A percentile compares a stretch with the other conserved stretches of the same genome.
Evolutionary conservation across 2,888 invertebrate species (phyloP).

Genomic region (Imbricaverruca yamaguchii): DNA sequence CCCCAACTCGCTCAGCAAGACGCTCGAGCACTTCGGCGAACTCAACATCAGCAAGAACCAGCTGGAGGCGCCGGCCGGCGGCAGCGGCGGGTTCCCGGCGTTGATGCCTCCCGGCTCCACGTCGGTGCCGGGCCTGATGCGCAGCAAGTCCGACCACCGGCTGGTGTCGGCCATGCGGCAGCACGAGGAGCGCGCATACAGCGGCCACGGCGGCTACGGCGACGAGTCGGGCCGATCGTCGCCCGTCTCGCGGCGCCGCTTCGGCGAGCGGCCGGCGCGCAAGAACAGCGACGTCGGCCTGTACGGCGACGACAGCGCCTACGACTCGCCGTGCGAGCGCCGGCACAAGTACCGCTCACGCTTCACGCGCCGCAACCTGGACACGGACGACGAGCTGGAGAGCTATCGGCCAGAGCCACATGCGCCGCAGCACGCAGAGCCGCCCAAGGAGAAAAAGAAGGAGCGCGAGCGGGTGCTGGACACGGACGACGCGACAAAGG

Average conservation of each 20-base stretch:
- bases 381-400: conserved; percentile 37
- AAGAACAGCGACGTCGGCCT: conserved; percentile 15
- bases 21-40: conserved; percentile 83
- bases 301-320: conserved; percentile 27
- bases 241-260: conserved; percentile 64
- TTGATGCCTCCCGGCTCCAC: conserved; percentile 21
- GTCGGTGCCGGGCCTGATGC: conserved; percentile 51
- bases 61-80: not conserved
- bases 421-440: conserved; percentile 59
- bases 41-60: conserved; percentile 59
- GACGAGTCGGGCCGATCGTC: conserved; percentile 52
- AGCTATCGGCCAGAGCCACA: conserved; percentile 56
- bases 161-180: conserved; percentile 80
- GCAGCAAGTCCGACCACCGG: conserved; percentile 88
- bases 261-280: conserved; percentile 52
- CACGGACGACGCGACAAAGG: conserved; percentile 73
- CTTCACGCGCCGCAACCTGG: conserved; percentile 48
- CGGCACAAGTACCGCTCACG: conserved; percentile 51
- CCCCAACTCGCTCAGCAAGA: conserved; percentile 72
- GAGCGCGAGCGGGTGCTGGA: conserved; percentile 66
- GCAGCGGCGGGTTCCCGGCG: not conserved
- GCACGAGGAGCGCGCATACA: conserved; percentile 52
- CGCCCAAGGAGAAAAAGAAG: conserved; percentile 34
- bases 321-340: conserved; percentile 29
- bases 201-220: conserved; percentile 44